Evolutionary conservation across 1,140 invertebrate species (phyloP).

Genomic region (Brevipalpus yothersi): DNA sequence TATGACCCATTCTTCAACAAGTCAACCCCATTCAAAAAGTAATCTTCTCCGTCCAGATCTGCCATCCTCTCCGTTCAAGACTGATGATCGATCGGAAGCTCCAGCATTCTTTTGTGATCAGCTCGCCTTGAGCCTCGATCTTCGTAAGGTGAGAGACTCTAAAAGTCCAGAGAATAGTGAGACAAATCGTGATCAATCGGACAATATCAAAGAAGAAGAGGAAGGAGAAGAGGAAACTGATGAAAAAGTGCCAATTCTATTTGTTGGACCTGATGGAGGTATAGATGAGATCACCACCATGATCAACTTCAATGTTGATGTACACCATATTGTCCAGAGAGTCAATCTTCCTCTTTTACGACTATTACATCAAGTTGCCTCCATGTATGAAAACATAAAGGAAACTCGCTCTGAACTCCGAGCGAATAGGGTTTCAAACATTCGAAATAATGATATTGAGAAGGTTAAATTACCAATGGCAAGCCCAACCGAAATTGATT

Average conservation of each 20-base stretch:
- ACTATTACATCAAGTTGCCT: conserved; percentile 79
- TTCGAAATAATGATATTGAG: no score
- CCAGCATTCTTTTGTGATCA: conserved; percentile 77
- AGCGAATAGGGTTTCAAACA: conserved; percentile 24
- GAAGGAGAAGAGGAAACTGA: not conserved
- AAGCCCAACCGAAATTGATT: not conserved
- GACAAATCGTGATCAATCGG: not conserved
- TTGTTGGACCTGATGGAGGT: conserved; percentile 10
- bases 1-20: not conserved
- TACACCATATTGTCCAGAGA: conserved; percentile 64
- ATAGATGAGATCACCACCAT: conserved; percentile 57
- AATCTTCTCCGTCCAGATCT: not conserved
- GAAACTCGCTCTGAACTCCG: conserved; percentile 66
- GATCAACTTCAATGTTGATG: conserved; percentile 59
- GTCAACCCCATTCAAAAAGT: not conserved
- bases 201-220: not conserved
- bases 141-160: not conserved
- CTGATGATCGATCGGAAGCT: conserved; percentile 29
- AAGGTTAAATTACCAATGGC: no score
- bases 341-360: conserved; percentile 83
- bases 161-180: not conserved
- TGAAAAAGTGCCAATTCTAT: conserved; percentile 1
- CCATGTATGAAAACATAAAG: conserved; percentile 91
- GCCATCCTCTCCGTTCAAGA: not conserved
- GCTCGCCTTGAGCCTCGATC: conserved; percentile 39